Evolutionary conservation across 2,113 vertebrate species (phyloP).

Genomic region (Picathartes gymnocephalus): DNA sequence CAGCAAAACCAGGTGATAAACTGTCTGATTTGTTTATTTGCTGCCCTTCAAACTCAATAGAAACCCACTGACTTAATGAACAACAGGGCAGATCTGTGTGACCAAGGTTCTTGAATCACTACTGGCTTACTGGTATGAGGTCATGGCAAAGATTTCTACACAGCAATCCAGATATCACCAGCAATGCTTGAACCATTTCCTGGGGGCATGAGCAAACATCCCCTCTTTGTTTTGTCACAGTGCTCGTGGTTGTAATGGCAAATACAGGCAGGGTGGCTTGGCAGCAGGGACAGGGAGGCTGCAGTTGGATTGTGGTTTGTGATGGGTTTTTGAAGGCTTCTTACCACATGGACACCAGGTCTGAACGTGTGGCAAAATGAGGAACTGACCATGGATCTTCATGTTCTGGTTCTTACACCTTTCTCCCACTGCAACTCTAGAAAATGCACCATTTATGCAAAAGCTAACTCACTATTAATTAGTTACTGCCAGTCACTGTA

Average conservation of each 20-base stretch:
- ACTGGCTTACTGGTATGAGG: background rate
- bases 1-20: background rate
- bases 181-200: background rate
- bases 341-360: background rate
- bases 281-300: background rate
- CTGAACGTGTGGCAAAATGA: background rate
- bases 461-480: background rate
- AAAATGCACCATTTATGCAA: background rate
- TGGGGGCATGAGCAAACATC: background rate
- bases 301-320: background rate
- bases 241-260: background rate
- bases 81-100: background rate
- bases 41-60: background rate
- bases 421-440: background rate
- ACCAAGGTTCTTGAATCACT: background rate
- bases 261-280: background rate
- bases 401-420: background rate
- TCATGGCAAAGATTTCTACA: background rate
- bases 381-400: background rate
- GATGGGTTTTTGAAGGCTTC: background rate
- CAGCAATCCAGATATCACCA: background rate
- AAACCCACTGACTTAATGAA: background rate
- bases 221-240: background rate
- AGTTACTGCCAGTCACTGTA: background rate
- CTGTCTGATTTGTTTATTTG: background rate